phyloP scores from a whole-genome alignment of 1,140 invertebrate species.

The Paraescarpia echinospica region DNA sequence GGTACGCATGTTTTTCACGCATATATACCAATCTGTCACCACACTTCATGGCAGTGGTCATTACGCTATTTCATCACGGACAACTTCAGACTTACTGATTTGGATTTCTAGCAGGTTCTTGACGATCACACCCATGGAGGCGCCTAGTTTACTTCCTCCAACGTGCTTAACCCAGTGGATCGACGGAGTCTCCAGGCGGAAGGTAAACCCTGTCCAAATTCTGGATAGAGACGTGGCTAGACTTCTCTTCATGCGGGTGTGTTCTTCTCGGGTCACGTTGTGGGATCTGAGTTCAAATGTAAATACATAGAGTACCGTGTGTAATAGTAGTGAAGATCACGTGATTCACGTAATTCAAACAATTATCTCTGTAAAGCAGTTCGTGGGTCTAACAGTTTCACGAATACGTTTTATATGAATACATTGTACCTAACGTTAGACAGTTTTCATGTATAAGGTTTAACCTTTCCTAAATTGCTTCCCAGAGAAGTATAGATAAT shows the following conservation, averaged over 20 bases:
- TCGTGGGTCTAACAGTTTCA: too few relatives aligned
- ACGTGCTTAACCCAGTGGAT: conserved; percentile 8
- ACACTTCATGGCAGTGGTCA: not conserved
- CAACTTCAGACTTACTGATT: not conserved
- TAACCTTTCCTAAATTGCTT: too few relatives aligned
- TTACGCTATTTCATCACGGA: not conserved
- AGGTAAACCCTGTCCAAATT: not conserved
- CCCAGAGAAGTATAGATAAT: too few relatives aligned
- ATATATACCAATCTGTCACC: too few relatives aligned
- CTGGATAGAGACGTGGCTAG: not conserved
- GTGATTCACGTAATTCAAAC: too few relatives aligned
- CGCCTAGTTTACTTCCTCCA: not conserved
- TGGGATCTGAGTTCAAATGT: not conserved
- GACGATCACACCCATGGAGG: not conserved
- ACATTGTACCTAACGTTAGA: too few relatives aligned
- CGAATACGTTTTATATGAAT: too few relatives aligned
- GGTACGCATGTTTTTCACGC: too few relatives aligned
- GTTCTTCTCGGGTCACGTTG: not conserved
- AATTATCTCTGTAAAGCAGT: too few relatives aligned
- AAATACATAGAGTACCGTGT: not conserved
- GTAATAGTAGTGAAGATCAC: not conserved
- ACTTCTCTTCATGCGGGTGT: conserved; percentile 10
- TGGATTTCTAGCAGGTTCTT: conserved; percentile 11
- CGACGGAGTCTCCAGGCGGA: not conserved
- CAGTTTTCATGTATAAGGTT: too few relatives aligned